Evolutionary conservation across 2,113 vertebrate species (phyloP).

Genomic region (Campylomormyrus numenius): DNA sequence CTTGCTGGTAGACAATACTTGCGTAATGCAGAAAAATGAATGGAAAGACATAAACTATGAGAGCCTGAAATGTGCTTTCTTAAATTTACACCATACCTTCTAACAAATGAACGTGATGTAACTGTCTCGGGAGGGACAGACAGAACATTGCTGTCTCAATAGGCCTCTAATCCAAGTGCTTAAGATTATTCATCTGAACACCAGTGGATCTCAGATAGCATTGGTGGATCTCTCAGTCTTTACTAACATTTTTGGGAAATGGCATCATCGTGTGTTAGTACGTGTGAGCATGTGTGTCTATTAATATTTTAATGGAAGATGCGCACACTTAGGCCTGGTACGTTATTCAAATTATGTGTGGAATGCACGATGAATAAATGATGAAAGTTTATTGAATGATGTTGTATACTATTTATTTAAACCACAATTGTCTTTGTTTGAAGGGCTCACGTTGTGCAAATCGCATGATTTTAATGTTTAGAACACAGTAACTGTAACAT

Average conservation of each 20-base stretch:
- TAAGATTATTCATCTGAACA: not conserved
- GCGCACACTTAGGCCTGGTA: not conserved
- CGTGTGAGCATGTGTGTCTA: not conserved
- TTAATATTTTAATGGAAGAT: not conserved
- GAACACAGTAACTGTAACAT: not conserved
- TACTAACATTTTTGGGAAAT: not conserved
- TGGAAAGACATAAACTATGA: not conserved
- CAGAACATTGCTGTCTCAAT: not conserved
- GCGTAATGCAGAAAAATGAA: not conserved
- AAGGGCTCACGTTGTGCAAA: not conserved
- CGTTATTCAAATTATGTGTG: not conserved
- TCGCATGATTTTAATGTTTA: not conserved
- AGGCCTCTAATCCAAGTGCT: not conserved
- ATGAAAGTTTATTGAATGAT: constrained; percentile 10
- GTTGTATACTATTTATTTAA: not conserved
- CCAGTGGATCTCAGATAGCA: not conserved
- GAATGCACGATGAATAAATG: not conserved
- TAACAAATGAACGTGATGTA: not conserved
- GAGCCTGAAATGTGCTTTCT: not conserved
- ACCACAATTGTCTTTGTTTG: not conserved
- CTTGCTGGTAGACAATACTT: not conserved
- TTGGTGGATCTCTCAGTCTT: not conserved
- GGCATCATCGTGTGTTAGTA: not conserved
- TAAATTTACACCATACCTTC: not conserved
- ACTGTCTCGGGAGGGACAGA: not conserved